These are phyloP conservation scores for Cynaeus angustus DNA, from an alignment of 2,888 invertebrate species.

Conservation along the genomic window DNA sequence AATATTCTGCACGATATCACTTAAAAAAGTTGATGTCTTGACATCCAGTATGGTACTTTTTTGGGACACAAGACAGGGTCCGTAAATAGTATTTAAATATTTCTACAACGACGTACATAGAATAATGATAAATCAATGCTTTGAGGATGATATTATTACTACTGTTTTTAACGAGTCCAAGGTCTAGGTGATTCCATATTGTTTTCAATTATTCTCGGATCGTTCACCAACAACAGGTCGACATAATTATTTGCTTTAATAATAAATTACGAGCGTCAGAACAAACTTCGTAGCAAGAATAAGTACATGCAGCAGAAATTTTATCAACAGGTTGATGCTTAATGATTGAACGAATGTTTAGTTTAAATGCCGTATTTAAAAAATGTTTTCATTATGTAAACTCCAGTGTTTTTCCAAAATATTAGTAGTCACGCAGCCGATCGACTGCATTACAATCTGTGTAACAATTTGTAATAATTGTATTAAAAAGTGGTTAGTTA, in stretches of 20 bases:
- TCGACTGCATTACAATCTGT: too few species aligned
- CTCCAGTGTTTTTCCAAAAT: too few species aligned
- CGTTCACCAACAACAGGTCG: too few species aligned
- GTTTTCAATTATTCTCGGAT: too few species aligned
- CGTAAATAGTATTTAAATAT: too few species aligned
- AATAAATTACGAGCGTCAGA: neutral
- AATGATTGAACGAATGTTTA: too few species aligned
- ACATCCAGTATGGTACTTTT: neutral
- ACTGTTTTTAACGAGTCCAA: neutral
- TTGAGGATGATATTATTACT: neutral
- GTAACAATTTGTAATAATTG: too few species aligned
- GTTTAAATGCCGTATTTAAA: too few species aligned
- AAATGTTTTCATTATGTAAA: too few species aligned
- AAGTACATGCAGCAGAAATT: neutral
- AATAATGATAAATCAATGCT: neutral
- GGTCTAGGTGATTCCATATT: constrained; percentile 1
- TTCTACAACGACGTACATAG: too few species aligned
- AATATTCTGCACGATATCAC: neutral
- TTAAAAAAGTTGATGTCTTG: neutral
- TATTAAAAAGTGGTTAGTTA: neutral
- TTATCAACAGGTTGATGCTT: neutral
- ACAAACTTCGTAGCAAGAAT: neutral
- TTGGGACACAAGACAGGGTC: too few species aligned
- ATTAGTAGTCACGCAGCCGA: too few species aligned
- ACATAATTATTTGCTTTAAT: constrained; percentile 1